A percentile compares a stretch with the other conserved stretches of the same genome.
These are phyloP conservation scores for Parapsyche elsis DNA, from an alignment of 1,140 invertebrate species.

Conservation along the genomic window DNA sequence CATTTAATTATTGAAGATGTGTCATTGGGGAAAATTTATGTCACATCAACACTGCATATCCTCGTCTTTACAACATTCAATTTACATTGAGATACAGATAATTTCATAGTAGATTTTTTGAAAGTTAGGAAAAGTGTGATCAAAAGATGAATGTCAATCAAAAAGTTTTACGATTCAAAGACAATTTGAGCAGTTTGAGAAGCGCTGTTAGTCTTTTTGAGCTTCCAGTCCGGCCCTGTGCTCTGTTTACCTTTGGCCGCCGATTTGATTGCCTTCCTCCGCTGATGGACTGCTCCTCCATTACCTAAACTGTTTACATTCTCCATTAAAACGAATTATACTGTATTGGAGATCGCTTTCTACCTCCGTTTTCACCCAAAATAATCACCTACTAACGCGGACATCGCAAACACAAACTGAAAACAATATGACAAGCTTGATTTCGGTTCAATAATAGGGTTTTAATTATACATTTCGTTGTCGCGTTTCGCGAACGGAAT, in stretches of 20 bases:
- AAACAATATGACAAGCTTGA: too few relatives aligned
- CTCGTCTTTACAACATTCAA: too few relatives aligned
- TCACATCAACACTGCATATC: too few relatives aligned
- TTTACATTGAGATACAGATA: too few relatives aligned
- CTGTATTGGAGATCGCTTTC: slow-evolving; percentile 43
- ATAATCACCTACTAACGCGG: slow-evolving; percentile 6
- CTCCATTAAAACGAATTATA: slow-evolving; percentile 53
- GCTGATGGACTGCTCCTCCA: slow-evolving; percentile 51
- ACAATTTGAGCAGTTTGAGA: neutral
- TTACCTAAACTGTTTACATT: slow-evolving; percentile 55
- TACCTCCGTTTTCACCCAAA: slow-evolving; percentile 35
- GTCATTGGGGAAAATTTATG: too few relatives aligned
- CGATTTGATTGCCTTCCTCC: slow-evolving; percentile 52
- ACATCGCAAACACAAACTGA: neutral
- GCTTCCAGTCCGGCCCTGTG: neutral
- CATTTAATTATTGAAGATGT: neutral
- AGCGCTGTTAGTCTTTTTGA: slow-evolving; percentile 11
- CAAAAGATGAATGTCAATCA: neutral
- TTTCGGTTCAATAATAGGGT: neutral
- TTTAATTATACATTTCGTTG: neutral
- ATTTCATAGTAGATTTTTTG: too few relatives aligned
- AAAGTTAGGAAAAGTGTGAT: neutral
- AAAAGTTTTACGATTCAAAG: neutral
- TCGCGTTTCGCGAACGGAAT: too few relatives aligned
- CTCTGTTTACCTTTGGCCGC: slow-evolving; percentile 48